Evolutionary conservation across 2,113 vertebrate species (phyloP), one percentile per base, ranked within the genome.

Genomic region (Marmota flaviventris): DNA sequence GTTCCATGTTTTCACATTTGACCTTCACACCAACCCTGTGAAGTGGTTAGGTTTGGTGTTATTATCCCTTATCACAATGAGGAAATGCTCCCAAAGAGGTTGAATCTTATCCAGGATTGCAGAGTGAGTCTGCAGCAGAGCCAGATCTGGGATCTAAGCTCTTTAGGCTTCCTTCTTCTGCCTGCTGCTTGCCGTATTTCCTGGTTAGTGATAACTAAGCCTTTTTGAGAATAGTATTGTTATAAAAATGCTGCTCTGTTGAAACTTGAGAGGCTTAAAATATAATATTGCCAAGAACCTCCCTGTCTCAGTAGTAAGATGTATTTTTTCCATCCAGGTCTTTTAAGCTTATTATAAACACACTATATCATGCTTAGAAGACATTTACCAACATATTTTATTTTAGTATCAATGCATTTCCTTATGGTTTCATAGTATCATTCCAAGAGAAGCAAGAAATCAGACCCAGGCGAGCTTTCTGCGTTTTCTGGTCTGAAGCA

Each of bases 191-290:
- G 24, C n/a, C 51, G 51, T 29, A 12, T 78, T 96, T 91, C 93
- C 94, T 96, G 88, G 72, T 88, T 67, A 79, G 88, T 65, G 93
- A 91, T 58, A 94, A 90, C 65, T 70, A 87, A 85, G 96, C 53
- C 81, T 89, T 93, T 77, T 58, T 32, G 65, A 94, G 85, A 88
- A 67, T 32, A 48, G 72, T 72, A 37, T 85, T 95, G 72, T 95
- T 82, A 56, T 34, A 85, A 67, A 96, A 96, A 73, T 56, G 82
- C 96, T 89, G 88, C 75, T 85, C 88, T 92, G 77, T 82, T 82
- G 95, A 96, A 97, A 97, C 88, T 56, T 81, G 67, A 96, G 95
- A 94, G 81, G 70, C 37, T 61, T 75, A 84, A 90, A 76, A 53
- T 32, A 45, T 61, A 73, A 1, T 20, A 14, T 84, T 39, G 56